Evolutionary conservation across 2,888 invertebrate species (phyloP).

Genomic region (Ganaspis brasiliensis): DNA sequence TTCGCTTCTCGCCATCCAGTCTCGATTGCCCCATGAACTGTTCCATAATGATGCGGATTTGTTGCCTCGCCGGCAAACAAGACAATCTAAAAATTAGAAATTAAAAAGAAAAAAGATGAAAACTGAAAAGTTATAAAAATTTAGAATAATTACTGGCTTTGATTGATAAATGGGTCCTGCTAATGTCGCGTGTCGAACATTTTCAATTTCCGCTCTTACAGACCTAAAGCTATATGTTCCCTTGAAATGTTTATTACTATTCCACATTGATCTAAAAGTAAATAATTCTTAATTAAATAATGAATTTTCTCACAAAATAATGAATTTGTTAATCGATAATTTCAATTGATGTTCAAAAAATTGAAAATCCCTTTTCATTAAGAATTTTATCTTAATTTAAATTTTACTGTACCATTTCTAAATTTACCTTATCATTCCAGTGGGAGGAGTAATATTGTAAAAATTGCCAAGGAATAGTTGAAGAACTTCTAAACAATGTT

Average conservation of each 20-base stretch:
- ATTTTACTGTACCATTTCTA: too few species aligned
- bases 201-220: constrained; percentile 80
- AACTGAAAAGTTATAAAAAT: constrained; percentile 32
- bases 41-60: constrained; percentile 82
- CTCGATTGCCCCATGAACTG: constrained; percentile 71
- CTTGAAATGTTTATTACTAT: constrained; percentile 85
- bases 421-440: constrained; percentile 81
- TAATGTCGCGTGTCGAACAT: constrained; percentile 81
- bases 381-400: background rate
- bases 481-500: constrained; percentile 81
- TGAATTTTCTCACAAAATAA: too few species aligned
- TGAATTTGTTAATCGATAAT: too few species aligned
- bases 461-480: constrained; percentile 81
- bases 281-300: constrained; percentile 8
- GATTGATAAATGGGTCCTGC: constrained; percentile 81
- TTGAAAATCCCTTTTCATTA: background rate
- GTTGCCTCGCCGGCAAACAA: constrained; percentile 87
- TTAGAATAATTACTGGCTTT: constrained; percentile 69
- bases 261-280: constrained; percentile 85
- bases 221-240: constrained; percentile 88
- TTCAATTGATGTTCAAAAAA: background rate
- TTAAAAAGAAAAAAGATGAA: constrained; percentile 6
- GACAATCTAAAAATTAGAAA: constrained; percentile 80
- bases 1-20: constrained; percentile 88
- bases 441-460: constrained; percentile 82